These are phyloP conservation scores for Watsonalla cultraria DNA, from an alignment of 2,888 invertebrate species.

Conservation along the genomic window DNA sequence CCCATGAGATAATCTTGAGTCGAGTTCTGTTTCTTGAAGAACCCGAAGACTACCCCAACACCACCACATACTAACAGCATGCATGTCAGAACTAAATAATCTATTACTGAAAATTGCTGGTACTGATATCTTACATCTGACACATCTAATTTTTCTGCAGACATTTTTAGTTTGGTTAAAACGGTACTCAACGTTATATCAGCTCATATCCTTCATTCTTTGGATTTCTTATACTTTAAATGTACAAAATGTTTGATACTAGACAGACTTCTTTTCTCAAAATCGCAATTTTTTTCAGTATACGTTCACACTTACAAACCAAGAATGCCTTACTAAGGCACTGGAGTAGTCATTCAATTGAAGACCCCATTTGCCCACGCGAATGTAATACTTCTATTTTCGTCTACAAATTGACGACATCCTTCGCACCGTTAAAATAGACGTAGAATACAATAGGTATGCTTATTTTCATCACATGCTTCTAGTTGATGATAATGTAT, in stretches of 20 bases:
- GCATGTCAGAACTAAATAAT: conserved; percentile 82
- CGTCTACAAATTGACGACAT: conserved; percentile 44
- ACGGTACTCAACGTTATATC: too few species aligned
- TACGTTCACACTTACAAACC: neutral
- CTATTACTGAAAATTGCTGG: conserved; percentile 76
- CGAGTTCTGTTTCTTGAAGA: conserved; percentile 78
- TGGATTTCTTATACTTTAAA: neutral
- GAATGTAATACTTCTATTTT: conserved; percentile 44
- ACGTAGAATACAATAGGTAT: neutral
- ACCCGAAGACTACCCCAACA: conserved; percentile 89
- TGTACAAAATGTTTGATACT: too few species aligned
- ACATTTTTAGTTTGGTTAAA: conserved; percentile 17
- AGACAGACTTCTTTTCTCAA: too few species aligned
- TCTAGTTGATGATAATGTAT: too few species aligned
- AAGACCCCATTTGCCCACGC: conserved; percentile 46
- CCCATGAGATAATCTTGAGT: conserved; percentile 89
- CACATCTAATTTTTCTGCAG: conserved; percentile 38
- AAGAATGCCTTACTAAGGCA: neutral
- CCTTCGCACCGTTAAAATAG: conserved; percentile 36
- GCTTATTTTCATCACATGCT: neutral
- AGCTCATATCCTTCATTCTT: neutral
- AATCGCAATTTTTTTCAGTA: neutral
- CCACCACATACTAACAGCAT: conserved; percentile 86
- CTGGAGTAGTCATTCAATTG: conserved; percentile 57
- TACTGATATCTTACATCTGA: conserved; percentile 39